Conservation (phyloP, 2,797 vertebrate species). For the Leptoclinus maculatus region DNA sequence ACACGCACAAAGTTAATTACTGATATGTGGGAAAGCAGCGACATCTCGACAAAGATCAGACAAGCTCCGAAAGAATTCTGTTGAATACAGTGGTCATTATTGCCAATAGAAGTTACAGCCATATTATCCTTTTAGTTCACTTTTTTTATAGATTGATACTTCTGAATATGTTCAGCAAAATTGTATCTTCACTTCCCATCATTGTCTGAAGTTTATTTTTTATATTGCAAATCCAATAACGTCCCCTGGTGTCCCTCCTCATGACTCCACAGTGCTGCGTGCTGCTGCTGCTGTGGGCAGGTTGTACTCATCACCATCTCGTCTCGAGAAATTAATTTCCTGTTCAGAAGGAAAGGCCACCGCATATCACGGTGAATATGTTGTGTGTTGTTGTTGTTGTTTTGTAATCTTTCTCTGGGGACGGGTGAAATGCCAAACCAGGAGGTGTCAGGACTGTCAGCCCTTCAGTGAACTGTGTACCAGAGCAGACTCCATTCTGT, state of each 20-base stretch:
- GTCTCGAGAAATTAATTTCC: conserved; percentile 56
- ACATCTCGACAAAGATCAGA: background rate
- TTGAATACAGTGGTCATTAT: background rate
- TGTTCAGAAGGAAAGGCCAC: conserved; percentile 23
- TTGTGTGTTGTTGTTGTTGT: conserved; percentile 29
- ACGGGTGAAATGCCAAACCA: conserved; percentile 32
- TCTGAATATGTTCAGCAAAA: conserved; percentile 1
- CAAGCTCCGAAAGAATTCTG: background rate
- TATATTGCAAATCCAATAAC: conserved; percentile 20
- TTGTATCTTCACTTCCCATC: conserved; percentile 7
- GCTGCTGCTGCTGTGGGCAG: background rate
- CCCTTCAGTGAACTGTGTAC: conserved; percentile 50
- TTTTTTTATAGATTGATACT: conserved; percentile 4
- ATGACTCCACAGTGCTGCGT: background rate
- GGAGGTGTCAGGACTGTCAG: conserved; percentile 43
- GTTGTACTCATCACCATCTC: conserved; percentile 16
- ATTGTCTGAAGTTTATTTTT: conserved; percentile 32
- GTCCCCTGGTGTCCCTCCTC: background rate
- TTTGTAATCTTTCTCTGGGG: conserved; percentile 43
- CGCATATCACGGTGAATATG: background rate
- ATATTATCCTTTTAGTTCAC: background rate
- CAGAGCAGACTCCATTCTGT: conserved; percentile 57
- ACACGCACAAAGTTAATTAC: background rate
- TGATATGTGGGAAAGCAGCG: background rate
- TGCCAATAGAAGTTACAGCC: background rate